Percentiles rank a stretch among this genome's conserved stretches.
Conservation (phyloP, 2,888 invertebrate genomes). For the Chorisops tibialis region DNA sequence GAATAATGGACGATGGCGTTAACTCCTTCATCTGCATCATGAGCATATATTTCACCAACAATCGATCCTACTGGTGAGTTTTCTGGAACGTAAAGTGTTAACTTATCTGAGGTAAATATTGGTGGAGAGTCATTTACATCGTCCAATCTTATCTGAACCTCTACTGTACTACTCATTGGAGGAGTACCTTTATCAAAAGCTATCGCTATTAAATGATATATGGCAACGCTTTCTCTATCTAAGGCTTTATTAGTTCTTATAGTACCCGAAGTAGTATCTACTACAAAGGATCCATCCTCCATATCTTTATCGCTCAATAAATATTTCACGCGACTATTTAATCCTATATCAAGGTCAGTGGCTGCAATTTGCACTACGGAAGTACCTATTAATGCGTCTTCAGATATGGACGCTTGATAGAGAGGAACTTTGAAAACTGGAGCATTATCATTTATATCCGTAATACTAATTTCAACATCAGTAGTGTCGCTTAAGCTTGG, state of each 20-base stretch:
- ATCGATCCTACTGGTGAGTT: slow-evolving; percentile 95
- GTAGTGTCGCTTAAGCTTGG: slow-evolving; percentile 91
- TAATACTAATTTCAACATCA: slow-evolving; percentile 90
- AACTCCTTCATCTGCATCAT: slow-evolving; percentile 88
- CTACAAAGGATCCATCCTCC: slow-evolving; percentile 86
- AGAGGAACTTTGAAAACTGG: slow-evolving; percentile 80
- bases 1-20: slow-evolving; percentile 92
- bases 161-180: slow-evolving; percentile 64
- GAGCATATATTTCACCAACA: slow-evolving; percentile 85
- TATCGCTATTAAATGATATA: slow-evolving; percentile 79
- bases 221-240: slow-evolving; percentile 85
- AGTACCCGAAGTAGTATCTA: slow-evolving; percentile 89
- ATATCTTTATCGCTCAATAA: slow-evolving; percentile 67
- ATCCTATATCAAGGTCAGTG: slow-evolving; percentile 78
- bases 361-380: slow-evolving; percentile 77
- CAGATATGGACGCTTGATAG: slow-evolving; percentile 79
- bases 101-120: slow-evolving; percentile 82
- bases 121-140: slow-evolving; percentile 91
- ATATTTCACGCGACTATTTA: slow-evolving; percentile 84
- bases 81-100: slow-evolving; percentile 85
- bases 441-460: slow-evolving; percentile 94
- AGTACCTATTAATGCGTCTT: slow-evolving; percentile 81
- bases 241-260: slow-evolving; percentile 84
- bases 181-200: slow-evolving; percentile 90
- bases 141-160: slow-evolving; percentile 77